Base-by-base conservation (phyloP, 2,888 invertebrate species). In the Zelleria hepariella region DNA sequence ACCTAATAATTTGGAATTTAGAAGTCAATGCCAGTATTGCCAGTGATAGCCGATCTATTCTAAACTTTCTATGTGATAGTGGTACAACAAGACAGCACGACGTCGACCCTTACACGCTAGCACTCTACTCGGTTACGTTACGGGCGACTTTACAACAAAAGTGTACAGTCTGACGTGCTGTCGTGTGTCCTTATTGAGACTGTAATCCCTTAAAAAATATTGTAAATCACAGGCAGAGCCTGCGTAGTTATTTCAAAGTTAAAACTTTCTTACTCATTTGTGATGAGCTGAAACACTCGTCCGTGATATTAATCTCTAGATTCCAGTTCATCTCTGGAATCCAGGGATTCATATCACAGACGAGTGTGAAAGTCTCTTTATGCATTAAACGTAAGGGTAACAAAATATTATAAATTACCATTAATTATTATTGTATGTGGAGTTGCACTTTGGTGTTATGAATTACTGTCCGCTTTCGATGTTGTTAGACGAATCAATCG, bases 401-500 rank as follows among this genome's bases (percentile, higher is more conserved):
- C 32, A 42, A 42, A 42, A 42, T 42, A 42, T 42, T 42, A 42
- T 42, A 42, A 42, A 42, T 42, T 42, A 42, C 32, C 32, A 42
- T 15, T 42, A 42, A 42, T 15, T 20, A 27, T 56, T 79, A 79
- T 80, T 82, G 80, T 82, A 78, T 80, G 80, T 82, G 78, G 82
- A 85, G 88, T 87, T 86, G 86, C 86, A 89, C 87, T 88, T 87
- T 87, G 86, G 85, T 86, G 85, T 88, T 79, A 80, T 74, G 74
- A 76, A 79, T 79, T 81, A 84, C 78, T 42, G 48, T 72, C 65
- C 70, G 77, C 75, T 77, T 74, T 71, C 80, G 77, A 80, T 86
- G 84, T 88, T 15, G n/a, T 54, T 23, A 32, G 8, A 32, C 42
- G 26, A n/a, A 93, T 96, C 94, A 97, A 92, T 97, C 97, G 86